A percentile compares a stretch with the other conserved stretches of the same genome.
Evolutionary conservation across 2,797 vertebrate genomes (phyloP).

Genomic region (Gallinago solitaria): DNA sequence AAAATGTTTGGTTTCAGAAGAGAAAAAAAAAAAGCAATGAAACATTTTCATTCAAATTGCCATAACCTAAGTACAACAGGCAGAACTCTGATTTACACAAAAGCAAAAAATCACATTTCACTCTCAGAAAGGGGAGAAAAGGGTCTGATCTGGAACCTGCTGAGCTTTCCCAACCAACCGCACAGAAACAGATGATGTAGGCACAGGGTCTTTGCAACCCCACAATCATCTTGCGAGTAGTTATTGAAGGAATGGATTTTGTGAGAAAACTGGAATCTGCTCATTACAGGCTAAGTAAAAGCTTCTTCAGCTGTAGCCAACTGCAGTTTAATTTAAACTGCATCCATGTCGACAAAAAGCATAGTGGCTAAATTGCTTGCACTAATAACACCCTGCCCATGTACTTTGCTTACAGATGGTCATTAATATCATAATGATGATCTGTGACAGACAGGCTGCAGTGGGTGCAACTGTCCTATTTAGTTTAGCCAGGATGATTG

Average conservation of each 20-base stretch:
- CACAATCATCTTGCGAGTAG: background rate
- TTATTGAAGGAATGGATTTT: constrained; percentile 3
- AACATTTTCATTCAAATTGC: background rate
- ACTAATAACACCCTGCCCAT: constrained; percentile 5
- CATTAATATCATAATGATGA: constrained; percentile 36
- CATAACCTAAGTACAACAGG: background rate
- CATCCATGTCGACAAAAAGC: background rate
- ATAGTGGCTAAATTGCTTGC: background rate
- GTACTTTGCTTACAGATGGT: constrained; percentile 36
- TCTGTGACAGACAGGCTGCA: background rate
- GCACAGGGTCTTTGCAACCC: background rate
- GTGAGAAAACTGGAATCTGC: constrained; percentile 22
- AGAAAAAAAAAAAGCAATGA: background rate
- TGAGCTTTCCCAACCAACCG: background rate
- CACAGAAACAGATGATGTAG: background rate
- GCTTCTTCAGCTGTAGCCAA: constrained; percentile 28
- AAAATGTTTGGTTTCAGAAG: background rate
- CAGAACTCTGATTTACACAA: background rate
- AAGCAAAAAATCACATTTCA: background rate
- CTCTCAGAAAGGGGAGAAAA: background rate
- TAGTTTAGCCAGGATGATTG: background rate
- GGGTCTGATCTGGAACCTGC: background rate
- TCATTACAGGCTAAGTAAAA: constrained; percentile 41
- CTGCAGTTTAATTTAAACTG: constrained; percentile 31
- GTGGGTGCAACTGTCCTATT: background rate